A percentile compares a stretch with the other conserved stretches of the same genome.
These are phyloP conservation scores for Hedya salicella DNA, from an alignment of 2,888 invertebrate species.

Conservation along the genomic window DNA sequence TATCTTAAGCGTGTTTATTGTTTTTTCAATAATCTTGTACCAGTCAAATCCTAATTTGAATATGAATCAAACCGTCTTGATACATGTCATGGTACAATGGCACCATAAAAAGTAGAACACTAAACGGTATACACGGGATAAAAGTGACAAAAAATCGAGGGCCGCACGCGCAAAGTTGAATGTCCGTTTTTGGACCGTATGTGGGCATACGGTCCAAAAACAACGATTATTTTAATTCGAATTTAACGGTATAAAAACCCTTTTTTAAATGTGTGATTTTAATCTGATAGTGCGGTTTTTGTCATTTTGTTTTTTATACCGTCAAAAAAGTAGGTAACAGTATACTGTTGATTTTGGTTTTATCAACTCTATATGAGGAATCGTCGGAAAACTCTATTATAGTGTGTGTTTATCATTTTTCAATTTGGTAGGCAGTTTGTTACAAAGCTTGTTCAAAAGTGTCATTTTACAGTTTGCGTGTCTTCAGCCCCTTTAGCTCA, in stretches of 20 bases:
- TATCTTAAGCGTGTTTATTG: not conserved
- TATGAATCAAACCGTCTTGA: constrained; percentile 43
- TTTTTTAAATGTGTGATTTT: not conserved
- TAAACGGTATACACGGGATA: constrained; percentile 41
- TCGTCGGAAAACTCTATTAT: too few relatives aligned
- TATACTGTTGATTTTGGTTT: too few relatives aligned
- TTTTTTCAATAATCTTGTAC: constrained; percentile 5
- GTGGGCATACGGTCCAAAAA: too few relatives aligned
- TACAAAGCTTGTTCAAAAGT: too few relatives aligned
- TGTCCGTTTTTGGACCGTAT: constrained; percentile 56
- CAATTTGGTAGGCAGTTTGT: too few relatives aligned
- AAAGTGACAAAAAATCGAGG: constrained; percentile 58
- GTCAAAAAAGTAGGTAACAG: too few relatives aligned
- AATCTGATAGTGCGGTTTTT: not conserved
- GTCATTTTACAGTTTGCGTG: too few relatives aligned
- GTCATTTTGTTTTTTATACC: not conserved
- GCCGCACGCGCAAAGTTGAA: constrained; percentile 66
- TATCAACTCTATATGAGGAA: too few relatives aligned
- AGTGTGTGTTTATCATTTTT: too few relatives aligned
- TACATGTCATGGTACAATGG: constrained; percentile 53
- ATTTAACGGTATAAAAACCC: constrained; percentile 18
- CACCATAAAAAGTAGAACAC: constrained; percentile 61
- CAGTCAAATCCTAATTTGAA: constrained; percentile 21
- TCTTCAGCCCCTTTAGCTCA: too few relatives aligned
- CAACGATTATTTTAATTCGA: constrained; percentile 21